Evolutionary conservation across 2,113 vertebrate species (phyloP).

Genomic region (Coracopsis vasa): DNA sequence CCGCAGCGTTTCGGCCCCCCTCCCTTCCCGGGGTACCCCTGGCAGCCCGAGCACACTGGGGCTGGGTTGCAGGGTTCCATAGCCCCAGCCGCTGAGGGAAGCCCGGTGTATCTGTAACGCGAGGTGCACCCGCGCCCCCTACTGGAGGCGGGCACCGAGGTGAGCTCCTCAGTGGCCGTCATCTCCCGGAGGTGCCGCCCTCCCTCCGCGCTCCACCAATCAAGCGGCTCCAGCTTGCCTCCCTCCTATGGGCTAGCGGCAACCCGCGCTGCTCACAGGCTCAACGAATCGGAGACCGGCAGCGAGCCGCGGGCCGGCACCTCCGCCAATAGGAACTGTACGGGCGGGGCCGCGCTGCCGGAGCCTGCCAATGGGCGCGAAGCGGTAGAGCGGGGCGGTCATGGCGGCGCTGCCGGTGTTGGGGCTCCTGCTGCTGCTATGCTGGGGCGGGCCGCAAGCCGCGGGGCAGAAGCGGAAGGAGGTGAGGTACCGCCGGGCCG

Average conservation of each 20-base stretch:
- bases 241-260: not conserved
- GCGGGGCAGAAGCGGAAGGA: constrained; percentile 84
- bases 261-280: accelerated
- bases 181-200: not conserved
- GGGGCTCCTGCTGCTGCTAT: not conserved
- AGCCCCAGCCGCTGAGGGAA: not conserved
- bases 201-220: not conserved
- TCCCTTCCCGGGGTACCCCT: not conserved
- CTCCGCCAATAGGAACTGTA: accelerated
- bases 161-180: too few species aligned
- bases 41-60: not conserved
- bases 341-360: accelerated
- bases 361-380: not conserved
- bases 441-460: not conserved
- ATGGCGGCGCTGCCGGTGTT: constrained; percentile 29
- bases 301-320: accelerated
- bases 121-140: accelerated
- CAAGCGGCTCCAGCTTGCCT: not conserved
- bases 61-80: accelerated
- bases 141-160: not conserved
- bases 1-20: too few species aligned
- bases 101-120: accelerated
- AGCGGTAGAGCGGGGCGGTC: accelerated
- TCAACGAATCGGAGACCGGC: not conserved
- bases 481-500: constrained; percentile 27